These are phyloP conservation scores for Stichodactyla helianthus DNA, from an alignment of 64 coral and sea anemone species.

Conservation along the genomic window DNA sequence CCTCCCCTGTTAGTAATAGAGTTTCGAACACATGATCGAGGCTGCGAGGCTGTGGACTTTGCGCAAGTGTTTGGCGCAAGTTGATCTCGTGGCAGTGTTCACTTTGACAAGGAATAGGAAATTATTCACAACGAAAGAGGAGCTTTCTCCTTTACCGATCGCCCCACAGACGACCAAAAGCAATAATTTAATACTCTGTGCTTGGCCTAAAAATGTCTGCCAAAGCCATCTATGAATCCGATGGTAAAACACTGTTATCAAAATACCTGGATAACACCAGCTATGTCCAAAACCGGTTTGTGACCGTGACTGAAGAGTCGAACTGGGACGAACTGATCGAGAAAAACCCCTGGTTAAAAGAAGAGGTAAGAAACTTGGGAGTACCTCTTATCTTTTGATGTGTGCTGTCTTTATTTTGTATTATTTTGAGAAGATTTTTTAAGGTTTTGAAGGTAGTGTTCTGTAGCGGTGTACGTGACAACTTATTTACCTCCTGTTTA, in stretches of 20 bases:
- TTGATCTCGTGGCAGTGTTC: slow-evolving; percentile 3
- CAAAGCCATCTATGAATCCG: slow-evolving; percentile 77
- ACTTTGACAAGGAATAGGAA: background rate
- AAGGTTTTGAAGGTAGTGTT: too few species aligned
- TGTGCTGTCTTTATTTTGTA: background rate
- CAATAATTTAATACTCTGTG: background rate
- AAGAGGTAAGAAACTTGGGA: slow-evolving; percentile 39
- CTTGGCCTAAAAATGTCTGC: slow-evolving; percentile 56
- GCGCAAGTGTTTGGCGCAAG: background rate
- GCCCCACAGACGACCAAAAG: background rate
- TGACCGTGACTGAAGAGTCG: slow-evolving; percentile 40
- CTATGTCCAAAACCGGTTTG: slow-evolving; percentile 68
- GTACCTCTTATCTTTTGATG: background rate
- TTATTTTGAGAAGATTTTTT: background rate
- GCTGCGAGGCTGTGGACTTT: background rate
- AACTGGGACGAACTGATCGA: slow-evolving; percentile 69
- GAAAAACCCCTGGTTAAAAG: slow-evolving; percentile 67
- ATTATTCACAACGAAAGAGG: background rate
- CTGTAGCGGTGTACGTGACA: background rate
- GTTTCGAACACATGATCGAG: background rate
- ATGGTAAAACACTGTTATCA: slow-evolving; percentile 69
- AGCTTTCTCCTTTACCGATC: background rate
- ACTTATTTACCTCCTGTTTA: background rate
- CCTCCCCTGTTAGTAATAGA: background rate
- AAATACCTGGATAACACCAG: slow-evolving; percentile 42